These are phyloP conservation scores for Podarcis siculus DNA, from an alignment of 2,797 vertebrate genomes.

Conservation along the genomic window DNA sequence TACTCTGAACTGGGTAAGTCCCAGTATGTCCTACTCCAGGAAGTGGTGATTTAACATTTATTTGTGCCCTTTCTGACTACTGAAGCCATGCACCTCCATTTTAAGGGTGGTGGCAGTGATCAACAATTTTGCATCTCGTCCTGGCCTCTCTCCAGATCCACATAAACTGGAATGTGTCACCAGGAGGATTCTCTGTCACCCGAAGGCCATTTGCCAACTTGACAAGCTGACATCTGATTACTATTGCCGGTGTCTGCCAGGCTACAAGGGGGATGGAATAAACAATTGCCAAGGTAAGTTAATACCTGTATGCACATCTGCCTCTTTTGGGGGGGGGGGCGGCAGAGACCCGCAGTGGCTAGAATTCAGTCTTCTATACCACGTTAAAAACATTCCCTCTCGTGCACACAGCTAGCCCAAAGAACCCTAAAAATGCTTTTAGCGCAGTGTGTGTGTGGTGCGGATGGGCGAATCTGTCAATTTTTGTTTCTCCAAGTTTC, in stretches of 20 bases:
- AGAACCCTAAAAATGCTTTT: background rate
- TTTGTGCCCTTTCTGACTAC: background rate
- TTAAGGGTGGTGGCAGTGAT: too few relatives aligned
- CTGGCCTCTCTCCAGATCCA: constrained; percentile 22
- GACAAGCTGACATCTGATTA: constrained; percentile 36
- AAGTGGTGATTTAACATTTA: background rate
- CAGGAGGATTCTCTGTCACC: constrained; percentile 29
- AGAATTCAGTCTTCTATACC: background rate
- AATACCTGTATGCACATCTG: background rate
- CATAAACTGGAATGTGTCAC: constrained; percentile 23
- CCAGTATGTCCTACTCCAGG: background rate
- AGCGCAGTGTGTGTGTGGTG: background rate
- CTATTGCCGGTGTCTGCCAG: constrained; percentile 49
- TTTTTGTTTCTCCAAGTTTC: too few relatives aligned
- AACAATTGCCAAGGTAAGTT: constrained; percentile 38
- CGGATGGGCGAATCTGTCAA: too few relatives aligned
- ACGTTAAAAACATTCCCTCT: background rate
- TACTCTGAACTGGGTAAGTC: background rate
- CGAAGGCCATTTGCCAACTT: constrained; percentile 39
- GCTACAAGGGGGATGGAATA: constrained; percentile 33
- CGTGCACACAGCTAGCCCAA: background rate
- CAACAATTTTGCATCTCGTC: background rate
- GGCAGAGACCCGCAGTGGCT: background rate
- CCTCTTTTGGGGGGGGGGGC: accelerated
- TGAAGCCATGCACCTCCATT: too few relatives aligned